A percentile compares a stretch with the other conserved stretches of the same genome.
Conservation (phyloP, 2,888 invertebrate species). For the Sphaerophoria rueppellii region DNA sequence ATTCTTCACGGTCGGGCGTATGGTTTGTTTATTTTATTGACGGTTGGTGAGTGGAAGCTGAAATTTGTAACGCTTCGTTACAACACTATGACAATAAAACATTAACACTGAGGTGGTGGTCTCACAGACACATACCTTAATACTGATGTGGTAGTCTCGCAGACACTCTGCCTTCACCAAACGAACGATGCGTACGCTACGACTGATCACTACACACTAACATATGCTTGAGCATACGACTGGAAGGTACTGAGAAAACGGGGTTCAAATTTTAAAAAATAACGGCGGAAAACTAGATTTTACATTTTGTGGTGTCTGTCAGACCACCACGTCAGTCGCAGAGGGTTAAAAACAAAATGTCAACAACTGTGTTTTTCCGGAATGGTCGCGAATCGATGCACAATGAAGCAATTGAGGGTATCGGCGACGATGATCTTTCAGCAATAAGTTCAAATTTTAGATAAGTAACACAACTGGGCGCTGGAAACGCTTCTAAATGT, state of each 20-base stretch:
- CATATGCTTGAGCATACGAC: conserved; percentile 22
- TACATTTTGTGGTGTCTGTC: conserved; percentile 42
- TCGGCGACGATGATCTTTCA: conserved; percentile 96
- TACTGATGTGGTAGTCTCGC: no score
- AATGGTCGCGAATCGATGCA: conserved; percentile 89
- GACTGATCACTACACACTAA: conserved; percentile 35
- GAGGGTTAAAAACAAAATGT: conserved; percentile 83
- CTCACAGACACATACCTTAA: no score
- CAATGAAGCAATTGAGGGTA: conserved; percentile 96
- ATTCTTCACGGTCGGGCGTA: no score
- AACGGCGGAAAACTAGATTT: conserved; percentile 33
- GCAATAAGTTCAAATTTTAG: conserved; percentile 9
- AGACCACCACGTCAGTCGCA: conserved; percentile 40
- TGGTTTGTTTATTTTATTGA: no score
- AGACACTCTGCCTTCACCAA: conserved; percentile 25
- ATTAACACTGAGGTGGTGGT: no score
- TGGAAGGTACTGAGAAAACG: conserved; percentile 36
- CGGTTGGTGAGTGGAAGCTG: no score
- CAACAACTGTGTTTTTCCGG: conserved; percentile 87
- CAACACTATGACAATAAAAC: no score
- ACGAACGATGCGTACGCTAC: conserved; percentile 24
- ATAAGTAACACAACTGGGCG: not conserved
- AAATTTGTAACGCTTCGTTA: no score
- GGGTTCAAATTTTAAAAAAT: conserved; percentile 34
- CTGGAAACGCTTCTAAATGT: not conserved